Conservation (phyloP, 1,140 invertebrate species). For the Aphelenchoides avenae region DNA sequence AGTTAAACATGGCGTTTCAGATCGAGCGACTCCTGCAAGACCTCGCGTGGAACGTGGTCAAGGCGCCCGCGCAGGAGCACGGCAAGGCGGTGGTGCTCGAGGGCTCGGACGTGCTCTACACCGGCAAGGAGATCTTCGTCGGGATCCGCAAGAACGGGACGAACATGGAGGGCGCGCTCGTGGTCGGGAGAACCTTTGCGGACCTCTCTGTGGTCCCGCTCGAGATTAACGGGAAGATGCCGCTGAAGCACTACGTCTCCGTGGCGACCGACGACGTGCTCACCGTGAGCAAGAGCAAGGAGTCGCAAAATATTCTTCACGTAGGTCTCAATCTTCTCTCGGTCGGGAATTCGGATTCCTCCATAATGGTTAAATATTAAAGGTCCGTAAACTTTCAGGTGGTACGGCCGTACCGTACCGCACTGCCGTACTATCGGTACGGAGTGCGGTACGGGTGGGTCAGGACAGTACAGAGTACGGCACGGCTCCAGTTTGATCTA, state of each 20-base stretch:
- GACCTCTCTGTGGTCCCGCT: constrained; percentile 53
- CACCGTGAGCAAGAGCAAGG: constrained; percentile 44
- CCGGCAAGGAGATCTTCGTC: constrained; percentile 56
- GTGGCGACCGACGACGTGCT: constrained; percentile 43
- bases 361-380: no score
- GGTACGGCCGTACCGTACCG: no score
- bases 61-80: constrained; percentile 38
- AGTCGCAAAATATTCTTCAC: constrained; percentile 37
- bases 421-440: no score
- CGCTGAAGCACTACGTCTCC: constrained; percentile 49
- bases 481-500: no score
- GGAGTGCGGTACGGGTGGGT: no score
- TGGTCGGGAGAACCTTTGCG: constrained; percentile 49
- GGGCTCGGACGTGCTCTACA: constrained; percentile 52
- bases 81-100: constrained; percentile 50
- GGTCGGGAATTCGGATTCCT: no score
- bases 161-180: constrained; percentile 54
- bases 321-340: no score
- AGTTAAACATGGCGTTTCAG: no score
- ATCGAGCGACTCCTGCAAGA: no score
- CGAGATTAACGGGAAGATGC: constrained; percentile 26
- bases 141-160: constrained; percentile 56
- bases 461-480: no score
- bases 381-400: no score
- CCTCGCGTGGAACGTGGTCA: constrained; percentile 49